These are phyloP conservation scores for Sebastes cheni DNA, from an alignment of 2,797 vertebrate genomes.

Conservation along the genomic window DNA sequence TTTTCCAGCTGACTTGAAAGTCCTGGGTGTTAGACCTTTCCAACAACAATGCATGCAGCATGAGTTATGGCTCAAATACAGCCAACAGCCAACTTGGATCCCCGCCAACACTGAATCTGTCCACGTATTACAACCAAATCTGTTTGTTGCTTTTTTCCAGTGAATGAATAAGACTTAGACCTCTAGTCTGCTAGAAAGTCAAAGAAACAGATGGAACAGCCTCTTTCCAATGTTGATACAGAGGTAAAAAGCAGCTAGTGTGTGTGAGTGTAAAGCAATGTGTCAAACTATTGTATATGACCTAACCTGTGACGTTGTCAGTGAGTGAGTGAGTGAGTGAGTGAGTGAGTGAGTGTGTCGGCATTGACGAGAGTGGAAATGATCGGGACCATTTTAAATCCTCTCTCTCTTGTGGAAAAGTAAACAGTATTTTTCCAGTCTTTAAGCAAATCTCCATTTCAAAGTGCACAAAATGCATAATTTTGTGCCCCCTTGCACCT, in stretches of 20 bases:
- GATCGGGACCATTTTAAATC: constrained; percentile 38
- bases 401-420: constrained; percentile 55
- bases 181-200: not conserved
- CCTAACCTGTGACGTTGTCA: not conserved
- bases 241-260: not conserved
- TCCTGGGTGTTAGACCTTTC: not conserved
- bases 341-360: not conserved
- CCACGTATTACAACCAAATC: not conserved
- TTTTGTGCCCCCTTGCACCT: constrained; percentile 67
- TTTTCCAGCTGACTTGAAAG: constrained; percentile 5
- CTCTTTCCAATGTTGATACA: not conserved
- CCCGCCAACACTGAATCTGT: not conserved
- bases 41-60: not conserved
- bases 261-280: not conserved
- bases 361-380: constrained; percentile 25
- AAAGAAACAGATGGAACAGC: not conserved
- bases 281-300: not conserved
- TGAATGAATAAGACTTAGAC: not conserved
- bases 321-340: not conserved
- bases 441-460: constrained; percentile 75
- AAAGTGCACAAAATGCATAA: constrained; percentile 74
- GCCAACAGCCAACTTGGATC: constrained; percentile 12
- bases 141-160: not conserved
- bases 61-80: constrained; percentile 6
- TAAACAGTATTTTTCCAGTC: constrained; percentile 69